A percentile compares a stretch with the other conserved stretches of the same genome.
These are phyloP conservation scores for Leptestheria dahalacensis DNA, from an alignment of 1,140 invertebrate species.

Conservation along the genomic window DNA sequence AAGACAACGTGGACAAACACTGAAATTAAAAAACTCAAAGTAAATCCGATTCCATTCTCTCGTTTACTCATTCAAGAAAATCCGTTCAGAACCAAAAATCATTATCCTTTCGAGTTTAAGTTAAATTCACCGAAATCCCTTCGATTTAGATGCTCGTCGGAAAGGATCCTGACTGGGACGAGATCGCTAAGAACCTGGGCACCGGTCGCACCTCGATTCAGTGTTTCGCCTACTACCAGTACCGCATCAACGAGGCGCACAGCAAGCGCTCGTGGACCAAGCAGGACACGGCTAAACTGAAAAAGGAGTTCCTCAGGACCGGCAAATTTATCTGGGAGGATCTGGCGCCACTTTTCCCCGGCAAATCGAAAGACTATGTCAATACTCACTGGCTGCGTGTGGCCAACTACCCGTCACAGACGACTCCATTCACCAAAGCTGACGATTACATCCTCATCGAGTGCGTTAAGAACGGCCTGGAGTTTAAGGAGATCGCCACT, in stretches of 20 bases:
- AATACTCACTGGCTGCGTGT: not conserved
- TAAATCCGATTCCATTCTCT: too few relatives aligned
- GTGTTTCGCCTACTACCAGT: slow-evolving; percentile 8
- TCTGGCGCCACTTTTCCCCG: not conserved
- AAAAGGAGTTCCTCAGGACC: not conserved
- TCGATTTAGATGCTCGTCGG: not conserved
- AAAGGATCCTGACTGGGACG: slow-evolving; percentile 8
- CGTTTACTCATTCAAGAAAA: too few relatives aligned
- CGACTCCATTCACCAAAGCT: not conserved
- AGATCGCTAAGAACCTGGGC: not conserved
- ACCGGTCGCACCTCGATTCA: slow-evolving; percentile 3
- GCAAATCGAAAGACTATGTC: not conserved
- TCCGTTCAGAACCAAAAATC: not conserved
- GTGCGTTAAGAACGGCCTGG: not conserved
- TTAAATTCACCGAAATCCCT: too few relatives aligned
- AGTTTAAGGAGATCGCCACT: slow-evolving; percentile 1
- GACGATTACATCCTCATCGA: not conserved
- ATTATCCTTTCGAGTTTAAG: too few relatives aligned
- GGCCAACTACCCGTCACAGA: not conserved
- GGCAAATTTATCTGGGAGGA: slow-evolving; percentile 10
- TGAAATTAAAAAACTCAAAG: too few relatives aligned
- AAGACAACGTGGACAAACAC: too few relatives aligned
- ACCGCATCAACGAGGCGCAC: not conserved
- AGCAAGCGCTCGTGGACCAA: slow-evolving; percentile 2
- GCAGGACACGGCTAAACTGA: not conserved